These are phyloP conservation scores for Hydroisotoma schaefferi DNA, from an alignment of 2,888 invertebrate species.

Conservation along the genomic window DNA sequence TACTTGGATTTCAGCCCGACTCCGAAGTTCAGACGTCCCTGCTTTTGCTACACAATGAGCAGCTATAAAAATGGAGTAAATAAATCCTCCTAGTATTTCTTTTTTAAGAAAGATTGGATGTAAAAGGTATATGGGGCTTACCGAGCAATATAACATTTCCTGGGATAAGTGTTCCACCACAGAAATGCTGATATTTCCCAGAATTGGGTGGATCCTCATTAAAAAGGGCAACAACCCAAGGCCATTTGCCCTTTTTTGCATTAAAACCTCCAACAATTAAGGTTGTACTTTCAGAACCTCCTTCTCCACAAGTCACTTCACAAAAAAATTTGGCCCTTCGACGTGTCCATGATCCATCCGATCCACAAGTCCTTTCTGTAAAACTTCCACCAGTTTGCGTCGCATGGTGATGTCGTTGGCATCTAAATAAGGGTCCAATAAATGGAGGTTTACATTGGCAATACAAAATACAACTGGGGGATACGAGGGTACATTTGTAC, in stretches of 20 bases:
- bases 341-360: conserved; percentile 34
- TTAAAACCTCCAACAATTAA: conserved; percentile 39
- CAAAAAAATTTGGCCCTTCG: conserved; percentile 36
- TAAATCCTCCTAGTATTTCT: not conserved
- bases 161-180: conserved; percentile 41
- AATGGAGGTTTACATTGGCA: not conserved
- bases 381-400: not conserved
- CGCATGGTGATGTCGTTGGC: conserved; percentile 16
- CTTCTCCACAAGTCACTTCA: conserved; percentile 39
- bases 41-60: conserved; percentile 41
- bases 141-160: conserved; percentile 34
- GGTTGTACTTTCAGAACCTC: conserved; percentile 21
- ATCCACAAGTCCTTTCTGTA: conserved; percentile 25
- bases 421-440: conserved; percentile 9
- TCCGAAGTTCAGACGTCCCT: conserved; percentile 16
- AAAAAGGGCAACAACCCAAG: conserved; percentile 42
- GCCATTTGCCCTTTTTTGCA: conserved; percentile 37
- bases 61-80: conserved; percentile 28
- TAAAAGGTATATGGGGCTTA: conserved; percentile 1
- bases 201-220: conserved; percentile 38
- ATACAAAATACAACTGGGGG: no score
- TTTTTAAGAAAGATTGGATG: not conserved
- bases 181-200: conserved; percentile 35
- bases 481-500: no score
- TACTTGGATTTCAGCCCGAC: conserved; percentile 17